Evolutionary conservation across 2,113 vertebrate genomes (phyloP), one percentile per base, ranked within the genome.

Genomic region (Laterallus jamaicensis): DNA sequence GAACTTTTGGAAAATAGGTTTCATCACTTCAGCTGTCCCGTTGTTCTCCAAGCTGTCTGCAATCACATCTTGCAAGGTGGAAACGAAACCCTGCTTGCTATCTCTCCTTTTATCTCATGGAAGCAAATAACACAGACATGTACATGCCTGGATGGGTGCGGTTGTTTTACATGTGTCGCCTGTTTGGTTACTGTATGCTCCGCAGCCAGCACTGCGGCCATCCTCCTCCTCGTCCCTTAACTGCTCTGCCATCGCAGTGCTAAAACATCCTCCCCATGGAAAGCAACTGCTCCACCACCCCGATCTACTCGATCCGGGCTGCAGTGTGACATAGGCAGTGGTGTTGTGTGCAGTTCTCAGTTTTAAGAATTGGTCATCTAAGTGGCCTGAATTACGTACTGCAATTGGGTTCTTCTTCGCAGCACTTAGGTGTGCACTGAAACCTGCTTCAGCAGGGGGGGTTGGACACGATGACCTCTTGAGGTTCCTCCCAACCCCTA

Each of bases 11-110:
- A 64, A 91, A 84, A 63, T 1, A 60, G 0, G 0, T 3, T 56
- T 79, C 58, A 26, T 56, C 35, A 6, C n/a, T n/a, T 78, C 47
- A 50, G 40, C 0, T 0, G 29, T 40, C 47, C 25, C 37, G n/a
- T 20, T 58, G 52, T 40, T 60, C 74, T 73, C 74, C 15, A 52
- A 15, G n/a, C 25, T 58, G 19, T 44, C 50, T 60, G 40, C 54
- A 56, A 52, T 32, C 54, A 29, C n/a, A 32, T 67, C 47, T 42
- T 75, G 25, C 60, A 52, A 35, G 22, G 39, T 84, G 52, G 28
- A 75, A 91, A 50, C 20, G 19, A 87, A 93, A 75, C 12, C 3
- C 0, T 39, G 6, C 20, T 55, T 76, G 39, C 29, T 59, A 8
- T 52, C 32, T 40, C 39, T 70, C 52, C 15, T 64, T 68, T 75